Evolutionary conservation across 2,888 invertebrate genomes (phyloP).

Genomic region (Peribatodes rhomboidaria): DNA sequence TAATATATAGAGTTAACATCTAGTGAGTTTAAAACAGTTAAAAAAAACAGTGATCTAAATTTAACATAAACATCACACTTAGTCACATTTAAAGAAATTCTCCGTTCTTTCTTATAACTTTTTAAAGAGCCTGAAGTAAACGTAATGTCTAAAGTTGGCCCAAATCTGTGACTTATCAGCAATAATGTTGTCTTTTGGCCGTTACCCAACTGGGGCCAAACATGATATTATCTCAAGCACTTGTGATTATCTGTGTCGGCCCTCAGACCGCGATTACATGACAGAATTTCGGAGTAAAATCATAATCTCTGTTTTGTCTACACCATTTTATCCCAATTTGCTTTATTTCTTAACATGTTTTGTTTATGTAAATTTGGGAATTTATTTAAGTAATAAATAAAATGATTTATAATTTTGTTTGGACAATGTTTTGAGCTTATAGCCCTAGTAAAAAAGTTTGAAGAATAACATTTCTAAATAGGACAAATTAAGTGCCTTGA

Average conservation of each 20-base stretch:
- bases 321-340: background rate
- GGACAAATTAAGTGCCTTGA: no score
- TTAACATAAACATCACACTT: no score
- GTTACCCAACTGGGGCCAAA: conserved; percentile 40
- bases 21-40: no score
- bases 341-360: background rate
- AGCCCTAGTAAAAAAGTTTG: no score
- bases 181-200: conserved; percentile 50
- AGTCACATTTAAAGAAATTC: no score
- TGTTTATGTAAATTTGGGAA: background rate
- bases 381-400: no score
- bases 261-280: background rate
- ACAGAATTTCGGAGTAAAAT: conserved; percentile 7
- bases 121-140: background rate
- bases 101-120: background rate
- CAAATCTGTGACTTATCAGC: conserved; percentile 56
- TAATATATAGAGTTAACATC: no score
- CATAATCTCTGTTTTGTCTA: background rate
- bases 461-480: no score
- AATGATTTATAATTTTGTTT: no score
- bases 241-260: conserved; percentile 42
- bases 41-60: no score
- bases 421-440: no score
- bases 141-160: conserved; percentile 19
- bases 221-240: conserved; percentile 38